These are phyloP conservation scores for Drosophila lutescens DNA, from an alignment of 2,888 invertebrate species.

Conservation along the genomic window DNA sequence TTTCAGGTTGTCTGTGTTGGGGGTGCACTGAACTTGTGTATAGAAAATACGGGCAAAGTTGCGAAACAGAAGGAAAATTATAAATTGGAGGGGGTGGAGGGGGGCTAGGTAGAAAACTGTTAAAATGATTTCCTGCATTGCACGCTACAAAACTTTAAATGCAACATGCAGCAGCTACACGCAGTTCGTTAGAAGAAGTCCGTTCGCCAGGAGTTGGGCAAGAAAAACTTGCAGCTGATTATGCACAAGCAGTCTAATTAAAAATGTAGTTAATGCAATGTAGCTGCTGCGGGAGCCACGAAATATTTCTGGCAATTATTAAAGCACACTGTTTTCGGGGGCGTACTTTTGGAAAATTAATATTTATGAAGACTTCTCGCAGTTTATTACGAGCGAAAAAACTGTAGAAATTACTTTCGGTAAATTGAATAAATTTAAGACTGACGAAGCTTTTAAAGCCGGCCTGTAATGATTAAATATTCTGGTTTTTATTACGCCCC, in stretches of 20 bases:
- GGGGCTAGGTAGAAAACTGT: conserved; percentile 63
- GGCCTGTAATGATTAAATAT: conserved; percentile 1
- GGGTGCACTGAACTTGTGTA: conserved; percentile 71
- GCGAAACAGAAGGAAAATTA: conserved; percentile 27
- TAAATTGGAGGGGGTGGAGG: background rate
- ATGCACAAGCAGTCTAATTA: conserved; percentile 70
- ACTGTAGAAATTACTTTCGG: background rate
- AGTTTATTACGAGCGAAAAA: background rate
- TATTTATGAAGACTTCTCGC: conserved; percentile 10
- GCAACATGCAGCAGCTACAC: conserved; percentile 65
- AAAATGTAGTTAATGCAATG: conserved; percentile 65
- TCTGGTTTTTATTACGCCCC: conserved; percentile 4
- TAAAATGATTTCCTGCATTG: conserved; percentile 78
- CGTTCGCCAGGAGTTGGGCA: conserved; percentile 20
- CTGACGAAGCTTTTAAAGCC: background rate
- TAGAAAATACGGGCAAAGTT: conserved; percentile 43
- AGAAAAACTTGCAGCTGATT: conserved; percentile 60
- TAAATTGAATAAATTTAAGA: conserved; percentile 10
- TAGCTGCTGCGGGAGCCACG: conserved; percentile 8
- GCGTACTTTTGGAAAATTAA: background rate
- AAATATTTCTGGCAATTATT: conserved; percentile 37
- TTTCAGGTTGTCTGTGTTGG: conserved; percentile 66
- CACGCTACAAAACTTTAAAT: conserved; percentile 75
- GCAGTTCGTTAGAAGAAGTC: conserved; percentile 57
- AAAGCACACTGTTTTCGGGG: conserved; percentile 28